These are phyloP conservation scores for Ramphastos sulfuratus DNA, from an alignment of 2,113 vertebrate species.

Conservation along the genomic window DNA sequence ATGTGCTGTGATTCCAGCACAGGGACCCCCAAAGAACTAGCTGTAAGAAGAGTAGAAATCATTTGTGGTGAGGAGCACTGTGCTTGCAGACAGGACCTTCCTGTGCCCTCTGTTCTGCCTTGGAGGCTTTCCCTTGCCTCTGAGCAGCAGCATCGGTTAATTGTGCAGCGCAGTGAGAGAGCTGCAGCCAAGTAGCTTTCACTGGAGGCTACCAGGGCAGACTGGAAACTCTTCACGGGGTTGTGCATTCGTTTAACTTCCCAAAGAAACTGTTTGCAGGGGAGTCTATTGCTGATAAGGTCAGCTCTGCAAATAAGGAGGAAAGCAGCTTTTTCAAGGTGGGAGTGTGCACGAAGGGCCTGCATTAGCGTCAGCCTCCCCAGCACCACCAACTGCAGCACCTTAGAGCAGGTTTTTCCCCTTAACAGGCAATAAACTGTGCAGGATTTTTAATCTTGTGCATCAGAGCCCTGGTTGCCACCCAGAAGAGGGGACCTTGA, in stretches of 20 bases:
- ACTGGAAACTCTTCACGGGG: conserved; percentile 15
- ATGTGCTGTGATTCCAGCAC: rapidly evolving
- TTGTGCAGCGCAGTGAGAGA: background rate
- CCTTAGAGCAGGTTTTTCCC: background rate
- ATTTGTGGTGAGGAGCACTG: background rate
- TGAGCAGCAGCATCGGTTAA: background rate
- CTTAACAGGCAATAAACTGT: background rate
- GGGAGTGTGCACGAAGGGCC: background rate
- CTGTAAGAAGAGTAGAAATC: background rate
- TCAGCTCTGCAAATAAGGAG: background rate
- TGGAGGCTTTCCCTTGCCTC: background rate
- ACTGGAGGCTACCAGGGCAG: background rate
- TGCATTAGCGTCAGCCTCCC: background rate
- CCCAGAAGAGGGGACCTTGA: conserved; percentile 14
- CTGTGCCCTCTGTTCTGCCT: background rate
- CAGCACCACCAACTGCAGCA: background rate
- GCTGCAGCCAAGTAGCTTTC: conserved; percentile 32
- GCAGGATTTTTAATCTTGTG: background rate
- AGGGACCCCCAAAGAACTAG: background rate
- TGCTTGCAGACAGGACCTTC: background rate
- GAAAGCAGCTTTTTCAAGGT: background rate
- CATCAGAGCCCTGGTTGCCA: background rate
- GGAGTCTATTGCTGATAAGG: background rate
- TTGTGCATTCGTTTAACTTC: conserved; percentile 26
- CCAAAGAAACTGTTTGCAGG: conserved; percentile 29